A percentile compares a stretch with the other conserved stretches of the same genome.
phyloP scores from a whole-genome alignment of 2,888 invertebrate genomes.

The Steinernema scapterisci region DNA sequence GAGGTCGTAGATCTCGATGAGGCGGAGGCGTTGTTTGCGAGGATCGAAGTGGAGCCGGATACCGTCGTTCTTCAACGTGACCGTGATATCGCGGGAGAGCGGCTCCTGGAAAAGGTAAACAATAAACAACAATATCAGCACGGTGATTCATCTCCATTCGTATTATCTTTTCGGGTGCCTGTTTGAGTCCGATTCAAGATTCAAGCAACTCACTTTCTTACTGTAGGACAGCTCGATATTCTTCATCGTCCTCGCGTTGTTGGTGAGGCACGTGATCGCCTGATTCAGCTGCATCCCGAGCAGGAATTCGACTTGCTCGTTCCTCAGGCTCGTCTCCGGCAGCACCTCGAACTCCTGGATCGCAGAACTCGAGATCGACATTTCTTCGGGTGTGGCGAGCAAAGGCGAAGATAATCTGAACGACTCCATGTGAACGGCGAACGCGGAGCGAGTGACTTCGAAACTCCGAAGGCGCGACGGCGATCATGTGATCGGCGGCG shows the following conservation, averaged over 20 bases:
- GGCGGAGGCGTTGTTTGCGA: conserved; percentile 83
- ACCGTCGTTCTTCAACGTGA: conserved; percentile 94
- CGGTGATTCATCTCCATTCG: too few relatives aligned
- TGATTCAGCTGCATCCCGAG: conserved; percentile 66
- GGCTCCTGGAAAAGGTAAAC: conserved; percentile 78
- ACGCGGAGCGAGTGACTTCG: too few relatives aligned
- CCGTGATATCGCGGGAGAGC: conserved; percentile 88
- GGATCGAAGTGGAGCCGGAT: conserved; percentile 95
- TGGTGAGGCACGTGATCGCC: conserved; percentile 57
- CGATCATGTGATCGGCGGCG: conserved; percentile 9
- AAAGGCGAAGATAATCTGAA: neutral
- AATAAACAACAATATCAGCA: too few relatives aligned
- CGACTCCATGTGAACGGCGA: conserved; percentile 2
- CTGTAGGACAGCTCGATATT: conserved; percentile 59
- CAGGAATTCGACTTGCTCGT: conserved; percentile 58
- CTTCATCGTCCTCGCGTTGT: conserved; percentile 52
- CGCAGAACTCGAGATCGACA: neutral
- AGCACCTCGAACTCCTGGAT: conserved; percentile 57
- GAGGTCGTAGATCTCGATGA: conserved; percentile 97
- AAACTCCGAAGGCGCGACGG: too few relatives aligned
- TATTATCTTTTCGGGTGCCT: neutral
- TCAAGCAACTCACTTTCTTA: conserved; percentile 48
- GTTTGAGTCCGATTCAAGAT: too few relatives aligned
- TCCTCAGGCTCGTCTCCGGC: conserved; percentile 60
- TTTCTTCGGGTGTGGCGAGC: neutral